Conservation (phyloP, 1,140 invertebrate genomes). For the Gryon sp. region DNA sequence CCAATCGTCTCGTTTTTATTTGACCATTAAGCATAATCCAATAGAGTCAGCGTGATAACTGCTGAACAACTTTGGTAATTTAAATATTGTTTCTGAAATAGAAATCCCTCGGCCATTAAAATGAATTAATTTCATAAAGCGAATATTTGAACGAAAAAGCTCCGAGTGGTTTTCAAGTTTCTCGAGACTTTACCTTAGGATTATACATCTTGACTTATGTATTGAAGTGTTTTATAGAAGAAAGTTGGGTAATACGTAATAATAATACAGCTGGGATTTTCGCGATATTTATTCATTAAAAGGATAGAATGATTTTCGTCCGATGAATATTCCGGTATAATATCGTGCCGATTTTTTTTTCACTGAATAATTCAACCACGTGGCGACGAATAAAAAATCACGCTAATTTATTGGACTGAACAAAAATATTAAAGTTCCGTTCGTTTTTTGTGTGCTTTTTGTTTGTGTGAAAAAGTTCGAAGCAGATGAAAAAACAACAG, state of each 20-base stretch:
- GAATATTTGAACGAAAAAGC: slow-evolving; percentile 17
- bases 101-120: slow-evolving; percentile 27
- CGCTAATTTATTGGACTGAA: slow-evolving; percentile 24
- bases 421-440: slow-evolving; percentile 42
- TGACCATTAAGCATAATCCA: not conserved
- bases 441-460: too few species aligned
- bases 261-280: slow-evolving; percentile 17
- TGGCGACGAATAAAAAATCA: slow-evolving; percentile 2
- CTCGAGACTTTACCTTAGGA: slow-evolving; percentile 28
- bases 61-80: slow-evolving; percentile 16
- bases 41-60: not conserved
- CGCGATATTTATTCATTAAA: slow-evolving; percentile 43
- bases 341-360: slow-evolving; percentile 17
- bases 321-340: slow-evolving; percentile 31
- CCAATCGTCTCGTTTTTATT: not conserved
- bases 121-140: slow-evolving; percentile 33
- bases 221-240: slow-evolving; percentile 34
- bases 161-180: slow-evolving; percentile 35
- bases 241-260: slow-evolving; percentile 40
- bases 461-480: not conserved
- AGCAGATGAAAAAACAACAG: not conserved
- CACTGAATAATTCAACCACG: slow-evolving; percentile 13
- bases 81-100: slow-evolving; percentile 31
- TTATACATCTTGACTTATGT: slow-evolving; percentile 46
- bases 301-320: slow-evolving; percentile 23